These are phyloP conservation scores for Bos taurus DNA, from an alignment of 2,113 vertebrate species.

Conservation along the genomic window DNA sequence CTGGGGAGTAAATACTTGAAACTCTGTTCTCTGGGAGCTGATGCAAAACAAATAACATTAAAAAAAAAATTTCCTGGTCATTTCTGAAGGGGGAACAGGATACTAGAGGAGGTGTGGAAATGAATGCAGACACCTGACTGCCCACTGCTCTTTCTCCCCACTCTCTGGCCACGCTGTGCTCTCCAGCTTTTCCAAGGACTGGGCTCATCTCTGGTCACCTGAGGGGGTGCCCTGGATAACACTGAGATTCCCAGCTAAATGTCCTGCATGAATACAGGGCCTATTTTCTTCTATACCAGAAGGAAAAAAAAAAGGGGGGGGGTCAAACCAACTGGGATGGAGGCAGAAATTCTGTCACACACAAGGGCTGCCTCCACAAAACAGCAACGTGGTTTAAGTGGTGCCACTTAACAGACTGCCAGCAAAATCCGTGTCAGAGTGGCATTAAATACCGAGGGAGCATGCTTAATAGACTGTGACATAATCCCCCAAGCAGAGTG, in stretches of 20 bases:
- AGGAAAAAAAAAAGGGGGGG: background rate
- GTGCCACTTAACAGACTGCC: conserved; percentile 23
- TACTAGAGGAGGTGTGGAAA: background rate
- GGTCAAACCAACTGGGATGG: background rate
- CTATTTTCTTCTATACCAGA: background rate
- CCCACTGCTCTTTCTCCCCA: background rate
- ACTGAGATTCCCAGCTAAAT: background rate
- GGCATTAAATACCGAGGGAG: conserved; percentile 51
- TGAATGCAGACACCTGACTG: background rate
- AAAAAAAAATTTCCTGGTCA: background rate
- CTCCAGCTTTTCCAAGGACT: background rate
- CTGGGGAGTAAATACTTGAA: background rate
- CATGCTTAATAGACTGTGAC: conserved; percentile 40
- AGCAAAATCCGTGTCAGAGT: conserved; percentile 43
- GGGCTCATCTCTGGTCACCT: background rate
- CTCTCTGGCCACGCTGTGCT: background rate
- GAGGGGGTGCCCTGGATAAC: background rate
- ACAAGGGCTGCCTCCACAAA: background rate
- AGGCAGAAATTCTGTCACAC: rapidly evolving
- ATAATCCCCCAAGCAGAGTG: conserved; percentile 64
- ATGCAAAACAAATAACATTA: background rate
- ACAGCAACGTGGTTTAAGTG: background rate
- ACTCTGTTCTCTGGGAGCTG: background rate
- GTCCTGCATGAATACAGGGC: background rate
- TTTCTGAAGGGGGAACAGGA: background rate